A percentile compares a stretch with the other conserved stretches of the same genome.
These are phyloP conservation scores for Myotis pilosus DNA, from an alignment of 2,797 vertebrate genomes.

Conservation along the genomic window DNA sequence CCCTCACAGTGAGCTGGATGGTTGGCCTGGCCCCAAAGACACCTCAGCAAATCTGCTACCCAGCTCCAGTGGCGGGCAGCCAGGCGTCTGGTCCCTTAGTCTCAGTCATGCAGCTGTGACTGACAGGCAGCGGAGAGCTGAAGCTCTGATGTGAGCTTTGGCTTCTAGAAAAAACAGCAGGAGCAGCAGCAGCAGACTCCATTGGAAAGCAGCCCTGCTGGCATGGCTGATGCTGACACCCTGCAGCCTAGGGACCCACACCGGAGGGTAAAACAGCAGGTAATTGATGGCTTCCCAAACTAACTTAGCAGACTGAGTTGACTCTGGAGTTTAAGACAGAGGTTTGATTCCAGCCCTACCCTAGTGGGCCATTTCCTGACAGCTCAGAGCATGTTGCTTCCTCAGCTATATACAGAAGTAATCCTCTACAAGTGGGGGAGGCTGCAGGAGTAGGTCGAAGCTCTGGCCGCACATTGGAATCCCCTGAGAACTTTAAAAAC, in stretches of 20 bases:
- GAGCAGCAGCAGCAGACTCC: constrained; percentile 3
- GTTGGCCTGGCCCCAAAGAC: constrained; percentile 68
- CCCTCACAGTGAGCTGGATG: constrained; percentile 41
- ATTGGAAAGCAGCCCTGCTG: constrained; percentile 54
- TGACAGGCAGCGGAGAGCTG: constrained; percentile 61
- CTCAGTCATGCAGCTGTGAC: constrained; percentile 52
- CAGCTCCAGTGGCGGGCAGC: constrained; percentile 59
- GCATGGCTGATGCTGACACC: background rate
- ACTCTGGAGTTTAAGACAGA: constrained; percentile 54
- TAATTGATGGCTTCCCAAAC: constrained; percentile 64
- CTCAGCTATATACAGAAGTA: background rate
- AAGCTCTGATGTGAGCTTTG: constrained; percentile 38
- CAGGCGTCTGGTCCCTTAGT: constrained; percentile 59
- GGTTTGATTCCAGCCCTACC: constrained; percentile 28
- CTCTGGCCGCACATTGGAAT: background rate
- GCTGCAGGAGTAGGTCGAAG: background rate
- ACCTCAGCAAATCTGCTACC: constrained; percentile 71
- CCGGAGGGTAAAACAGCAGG: constrained; percentile 52
- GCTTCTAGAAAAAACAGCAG: constrained; percentile 59
- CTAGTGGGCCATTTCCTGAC: constrained; percentile 47
- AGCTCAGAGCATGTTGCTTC: constrained; percentile 23
- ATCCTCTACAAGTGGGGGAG: background rate
- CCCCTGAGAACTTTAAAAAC: background rate
- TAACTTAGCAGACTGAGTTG: constrained; percentile 50
- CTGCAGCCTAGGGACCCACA: constrained; percentile 39